Base-by-base conservation (phyloP, 2,113 vertebrate genomes). In the Corvus cornix region DNA sequence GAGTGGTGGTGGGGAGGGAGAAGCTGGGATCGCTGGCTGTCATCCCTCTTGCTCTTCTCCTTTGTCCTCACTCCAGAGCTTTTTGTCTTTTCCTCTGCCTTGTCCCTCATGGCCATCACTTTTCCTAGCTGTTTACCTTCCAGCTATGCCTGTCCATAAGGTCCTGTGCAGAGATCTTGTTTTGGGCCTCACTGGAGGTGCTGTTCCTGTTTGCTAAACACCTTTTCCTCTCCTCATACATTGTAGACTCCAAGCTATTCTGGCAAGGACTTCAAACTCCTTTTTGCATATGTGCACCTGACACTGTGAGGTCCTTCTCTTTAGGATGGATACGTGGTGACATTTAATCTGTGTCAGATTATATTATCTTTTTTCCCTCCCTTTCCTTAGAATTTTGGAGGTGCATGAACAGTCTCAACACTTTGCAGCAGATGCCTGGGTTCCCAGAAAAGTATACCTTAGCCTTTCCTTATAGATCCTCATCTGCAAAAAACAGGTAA, bases 141-240 rank as follows among this genome's bases (percentile, higher is more conserved):
- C 51, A 86, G 19, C 68, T 41, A 0, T 30, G 21, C 52, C 44
- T 44, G 3, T 68, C 56, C 13, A 1, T 67, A 39, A 15, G 55
- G 8, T 48, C 49, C 5, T 31, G 0, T 1, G 56, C 53, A 33
- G 4, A 21, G 49, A 1, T 7, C 20, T 21, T 1, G 2, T 64
- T 88, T 48, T 24, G 17, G 80, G 35, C 60, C 74, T 74, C 60
- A 2, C 63, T 35, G 73, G 30, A 48, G 63, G n/a, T 37, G 64
- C 67, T 52, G 11, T 31, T 74, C 19, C 1, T 1, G 44, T 86
- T 92, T 88, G 30, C 59, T 31, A 0, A 78, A 72, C 30, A 19
- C 39, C 35, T 63, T 92, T 90, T 82, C 24, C 41, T 74, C 79
- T 82, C 62, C 82, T 22, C 4, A 3, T 21, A 6, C 19, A 52